phyloP scores from a whole-genome alignment of 1,140 invertebrate genomes.

The Epicauta chinensis region DNA sequence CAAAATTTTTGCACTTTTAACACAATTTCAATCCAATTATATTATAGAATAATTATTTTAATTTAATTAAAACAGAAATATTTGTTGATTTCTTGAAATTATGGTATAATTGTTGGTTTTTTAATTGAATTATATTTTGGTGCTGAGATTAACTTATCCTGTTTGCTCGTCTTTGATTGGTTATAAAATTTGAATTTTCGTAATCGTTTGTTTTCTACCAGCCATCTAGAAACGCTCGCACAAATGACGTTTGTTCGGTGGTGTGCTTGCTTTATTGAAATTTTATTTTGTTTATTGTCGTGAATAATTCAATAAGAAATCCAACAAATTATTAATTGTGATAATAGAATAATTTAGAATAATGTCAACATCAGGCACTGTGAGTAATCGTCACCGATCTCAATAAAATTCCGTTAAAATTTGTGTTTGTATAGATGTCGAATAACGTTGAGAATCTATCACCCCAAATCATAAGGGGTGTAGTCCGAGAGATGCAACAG shows the following conservation, averaged over 20 bases:
- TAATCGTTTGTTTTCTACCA: conserved; percentile 16
- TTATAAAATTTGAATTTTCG: conserved; percentile 28
- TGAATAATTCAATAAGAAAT: too few species aligned
- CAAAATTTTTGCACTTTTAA: too few species aligned
- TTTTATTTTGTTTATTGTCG: conserved; percentile 1
- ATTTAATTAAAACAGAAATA: too few species aligned
- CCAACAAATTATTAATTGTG: too few species aligned
- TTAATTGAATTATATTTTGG: background rate
- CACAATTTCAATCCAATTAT: too few species aligned
- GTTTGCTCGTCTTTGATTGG: conserved; percentile 19
- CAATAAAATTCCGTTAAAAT: background rate
- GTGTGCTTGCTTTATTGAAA: background rate
- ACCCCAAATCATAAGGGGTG: conserved; percentile 82
- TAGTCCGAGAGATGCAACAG: conserved; percentile 77
- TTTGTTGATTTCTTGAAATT: too few species aligned
- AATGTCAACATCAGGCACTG: conserved; percentile 18
- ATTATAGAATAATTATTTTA: too few species aligned
- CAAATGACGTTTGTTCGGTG: conserved; percentile 19
- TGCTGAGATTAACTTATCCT: conserved; percentile 12
- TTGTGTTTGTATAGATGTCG: conserved; percentile 52
- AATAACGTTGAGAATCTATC: conserved; percentile 93
- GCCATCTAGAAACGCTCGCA: too few species aligned
- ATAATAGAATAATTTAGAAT: conserved; percentile 5
- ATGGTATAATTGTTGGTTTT: too few species aligned
- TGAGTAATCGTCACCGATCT: conserved; percentile 14